A percentile compares a stretch with the other conserved stretches of the same genome.
Evolutionary conservation across 2,888 invertebrate genomes (phyloP).

Genomic region (Linnaemya tessellans): DNA sequence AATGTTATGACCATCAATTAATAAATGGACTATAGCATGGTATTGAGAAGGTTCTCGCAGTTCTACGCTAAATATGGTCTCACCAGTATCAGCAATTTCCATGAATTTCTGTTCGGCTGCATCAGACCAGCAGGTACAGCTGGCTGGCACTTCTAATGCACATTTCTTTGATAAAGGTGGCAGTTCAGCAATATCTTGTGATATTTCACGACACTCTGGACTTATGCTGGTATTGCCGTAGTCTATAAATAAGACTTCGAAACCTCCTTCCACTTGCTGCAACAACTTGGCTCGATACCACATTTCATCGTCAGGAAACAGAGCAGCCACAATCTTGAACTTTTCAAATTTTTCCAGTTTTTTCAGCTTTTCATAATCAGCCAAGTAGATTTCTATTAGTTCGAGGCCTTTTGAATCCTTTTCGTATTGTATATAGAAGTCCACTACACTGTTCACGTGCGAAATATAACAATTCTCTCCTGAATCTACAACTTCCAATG

Average conservation of each 20-base stretch:
- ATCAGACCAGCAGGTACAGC: conserved; percentile 86
- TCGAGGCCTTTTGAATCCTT: conserved; percentile 86
- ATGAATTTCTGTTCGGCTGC: conserved; percentile 87
- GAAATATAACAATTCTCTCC: conserved; percentile 88
- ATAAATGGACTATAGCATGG: conserved; percentile 87
- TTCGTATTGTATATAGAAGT: conserved; percentile 92
- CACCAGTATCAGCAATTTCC: conserved; percentile 88
- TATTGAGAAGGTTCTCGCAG: conserved; percentile 87
- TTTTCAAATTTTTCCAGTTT: conserved; percentile 81
- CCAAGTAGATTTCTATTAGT: conserved; percentile 85
- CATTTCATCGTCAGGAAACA: conserved; percentile 86
- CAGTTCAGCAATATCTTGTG: conserved; percentile 85
- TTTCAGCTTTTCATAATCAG: conserved; percentile 85
- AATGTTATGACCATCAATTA: conserved; percentile 86
- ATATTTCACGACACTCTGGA: conserved; percentile 85
- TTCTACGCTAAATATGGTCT: conserved; percentile 88
- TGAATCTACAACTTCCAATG: conserved; percentile 84
- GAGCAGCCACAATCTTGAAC: conserved; percentile 86
- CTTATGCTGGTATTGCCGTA: conserved; percentile 87
- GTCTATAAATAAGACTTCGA: conserved; percentile 88
- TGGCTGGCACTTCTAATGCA: conserved; percentile 85
- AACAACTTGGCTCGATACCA: conserved; percentile 89
- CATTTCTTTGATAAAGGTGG: conserved; percentile 87
- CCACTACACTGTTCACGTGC: conserved; percentile 88
- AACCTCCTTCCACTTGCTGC: conserved; percentile 84